Evolutionary conservation across 1,140 invertebrate genomes (phyloP).

Genomic region (Polypedilum vanderplanki): DNA sequence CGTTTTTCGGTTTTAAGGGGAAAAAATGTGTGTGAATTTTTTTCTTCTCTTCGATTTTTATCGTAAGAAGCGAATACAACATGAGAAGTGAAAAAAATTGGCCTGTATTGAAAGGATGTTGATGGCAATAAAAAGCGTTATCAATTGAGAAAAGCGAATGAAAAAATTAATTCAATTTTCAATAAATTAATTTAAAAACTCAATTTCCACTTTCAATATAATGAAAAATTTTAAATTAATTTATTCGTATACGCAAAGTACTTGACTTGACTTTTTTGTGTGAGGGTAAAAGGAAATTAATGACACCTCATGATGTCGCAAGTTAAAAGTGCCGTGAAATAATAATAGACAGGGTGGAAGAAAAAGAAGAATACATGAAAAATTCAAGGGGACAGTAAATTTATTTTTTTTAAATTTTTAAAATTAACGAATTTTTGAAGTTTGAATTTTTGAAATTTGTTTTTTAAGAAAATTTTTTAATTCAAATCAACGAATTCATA

Average conservation of each 20-base stretch:
- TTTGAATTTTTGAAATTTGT: no score
- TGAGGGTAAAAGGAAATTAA: slow-evolving; percentile 6
- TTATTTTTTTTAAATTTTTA: no score
- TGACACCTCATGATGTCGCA: slow-evolving; percentile 10
- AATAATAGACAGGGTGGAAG: neutral
- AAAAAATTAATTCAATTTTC: neutral
- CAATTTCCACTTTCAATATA: neutral
- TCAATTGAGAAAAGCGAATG: neutral
- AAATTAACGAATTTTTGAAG: no score
- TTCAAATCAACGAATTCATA: no score
- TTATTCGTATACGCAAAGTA: no score
- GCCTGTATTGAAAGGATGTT: slow-evolving; percentile 14
- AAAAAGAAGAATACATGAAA: neutral
- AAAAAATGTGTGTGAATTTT: neutral
- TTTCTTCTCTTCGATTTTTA: no score
- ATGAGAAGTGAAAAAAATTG: no score
- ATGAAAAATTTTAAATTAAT: neutral
- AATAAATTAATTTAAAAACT: neutral
- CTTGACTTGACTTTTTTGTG: no score
- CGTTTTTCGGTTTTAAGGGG: neutral
- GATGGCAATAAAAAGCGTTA: neutral
- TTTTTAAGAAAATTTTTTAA: no score
- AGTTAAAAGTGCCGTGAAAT: neutral
- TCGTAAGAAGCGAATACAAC: no score
- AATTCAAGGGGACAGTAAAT: no score